Base-by-base conservation (phyloP, 2,113 vertebrate species). In the Oryzias celebensis region DNA sequence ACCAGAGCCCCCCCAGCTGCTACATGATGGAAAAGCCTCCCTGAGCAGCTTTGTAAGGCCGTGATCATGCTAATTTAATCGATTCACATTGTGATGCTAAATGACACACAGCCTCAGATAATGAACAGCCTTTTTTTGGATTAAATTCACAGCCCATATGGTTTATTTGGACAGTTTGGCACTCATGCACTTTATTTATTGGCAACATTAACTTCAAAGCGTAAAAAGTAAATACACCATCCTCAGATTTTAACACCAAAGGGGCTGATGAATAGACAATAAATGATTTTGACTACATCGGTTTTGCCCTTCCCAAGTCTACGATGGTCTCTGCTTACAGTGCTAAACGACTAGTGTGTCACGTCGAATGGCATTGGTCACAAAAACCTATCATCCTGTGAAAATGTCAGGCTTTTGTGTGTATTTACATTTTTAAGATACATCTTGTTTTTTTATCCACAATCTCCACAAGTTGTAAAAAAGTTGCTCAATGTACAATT, bases 21-120 rank as follows among this genome's bases (percentile, higher is more conserved):
- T 58, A 48, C 17, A 28, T 63, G 70, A 79, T 69, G 42, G 71
- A 26, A 68, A 59, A 72, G 62, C n/a, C 71, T 62, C 76, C 52
- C 36, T 64, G 58, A 74, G 44, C 46, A 48, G 75, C 52, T 62
- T 69, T 75, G 51, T 86, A 75, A 79, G 76, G 63, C 80, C 67
- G 71, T 64, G 41, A 69, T 83, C 67, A 66, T 86, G 83, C 78
- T 71, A 78, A 89, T 88, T 87, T 84, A 85, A 84, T 85, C 80
- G 18, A 44, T 65, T 77, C 80, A 82, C 86, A 91, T 91, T 89
- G 84, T 90, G 82, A 91, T 88, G 83, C 73, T 86, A 84, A 87
- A n/a, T 65, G 74, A 78, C 49, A 58, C 51, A 18, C 70, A 73
- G 75, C 68, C 80, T 75, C 68, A 73, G 44, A 54, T 81, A 66